Percentiles rank a stretch among this genome's conserved stretches.
phyloP scores from a whole-genome alignment of 2,113 vertebrate genomes.

The Ammodytes marinus region DNA sequence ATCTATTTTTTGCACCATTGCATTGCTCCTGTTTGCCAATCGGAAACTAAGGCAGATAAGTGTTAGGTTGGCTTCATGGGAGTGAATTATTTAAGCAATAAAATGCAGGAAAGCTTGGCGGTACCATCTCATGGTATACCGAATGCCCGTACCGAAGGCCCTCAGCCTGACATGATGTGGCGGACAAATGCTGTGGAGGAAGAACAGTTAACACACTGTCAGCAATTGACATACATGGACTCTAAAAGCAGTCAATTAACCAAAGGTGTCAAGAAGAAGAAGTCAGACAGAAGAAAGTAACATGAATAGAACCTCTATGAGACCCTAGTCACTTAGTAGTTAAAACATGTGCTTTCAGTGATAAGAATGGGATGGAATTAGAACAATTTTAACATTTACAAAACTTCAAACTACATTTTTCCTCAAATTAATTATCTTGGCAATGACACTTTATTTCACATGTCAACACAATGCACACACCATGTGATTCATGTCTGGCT shows the following conservation, averaged over 20 bases:
- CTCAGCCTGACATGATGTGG: slow-evolving; percentile 86
- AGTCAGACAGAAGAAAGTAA: not conserved
- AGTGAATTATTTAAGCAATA: slow-evolving; percentile 25
- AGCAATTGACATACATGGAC: slow-evolving; percentile 24
- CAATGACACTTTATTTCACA: not conserved
- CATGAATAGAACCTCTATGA: not conserved
- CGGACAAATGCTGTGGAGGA: slow-evolving; percentile 84
- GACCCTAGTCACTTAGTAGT: not conserved
- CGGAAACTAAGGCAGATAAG: slow-evolving; percentile 44
- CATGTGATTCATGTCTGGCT: not conserved
- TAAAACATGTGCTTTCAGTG: not conserved
- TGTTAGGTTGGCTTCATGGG: slow-evolving; percentile 20
- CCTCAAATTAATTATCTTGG: not conserved
- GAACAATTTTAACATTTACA: not conserved
- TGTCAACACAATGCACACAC: not conserved
- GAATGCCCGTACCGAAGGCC: slow-evolving; percentile 72
- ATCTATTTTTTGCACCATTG: slow-evolving; percentile 29
- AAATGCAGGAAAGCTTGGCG: slow-evolving; percentile 72
- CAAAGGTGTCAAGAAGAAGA: slow-evolving; percentile 3
- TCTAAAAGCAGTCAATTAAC: slow-evolving; percentile 24
- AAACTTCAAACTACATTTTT: not conserved
- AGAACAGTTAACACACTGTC: slow-evolving; percentile 77
- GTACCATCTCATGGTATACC: slow-evolving; percentile 71
- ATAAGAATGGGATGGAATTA: not conserved
- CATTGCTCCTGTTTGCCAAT: slow-evolving; percentile 19